Conservation (phyloP, 2,113 vertebrate species). For the Ivindomyrus marchei region DNA sequence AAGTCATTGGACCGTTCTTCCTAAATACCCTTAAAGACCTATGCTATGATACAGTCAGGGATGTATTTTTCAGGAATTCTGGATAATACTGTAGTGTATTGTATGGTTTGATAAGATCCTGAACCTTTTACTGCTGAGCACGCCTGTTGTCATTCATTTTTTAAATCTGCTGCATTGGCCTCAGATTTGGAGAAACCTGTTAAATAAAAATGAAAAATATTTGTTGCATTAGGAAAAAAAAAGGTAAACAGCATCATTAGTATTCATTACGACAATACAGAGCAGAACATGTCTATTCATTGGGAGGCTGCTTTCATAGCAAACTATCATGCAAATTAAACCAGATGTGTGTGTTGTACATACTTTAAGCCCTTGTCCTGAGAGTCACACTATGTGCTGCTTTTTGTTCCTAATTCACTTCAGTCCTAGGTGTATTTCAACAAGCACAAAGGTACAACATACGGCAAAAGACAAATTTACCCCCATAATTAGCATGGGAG, state of each 20-base stretch:
- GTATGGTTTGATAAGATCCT: background rate
- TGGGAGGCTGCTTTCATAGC: background rate
- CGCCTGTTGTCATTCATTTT: background rate
- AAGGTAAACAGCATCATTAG: background rate
- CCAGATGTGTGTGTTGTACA: background rate
- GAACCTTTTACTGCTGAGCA: background rate
- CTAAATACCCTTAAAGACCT: background rate
- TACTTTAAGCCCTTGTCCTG: background rate
- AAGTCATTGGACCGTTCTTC: background rate
- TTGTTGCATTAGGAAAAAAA: background rate
- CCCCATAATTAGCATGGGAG: background rate
- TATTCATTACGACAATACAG: background rate
- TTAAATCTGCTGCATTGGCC: constrained; percentile 78
- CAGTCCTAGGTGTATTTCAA: background rate
- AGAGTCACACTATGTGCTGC: background rate
- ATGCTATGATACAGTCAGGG: background rate
- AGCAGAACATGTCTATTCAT: background rate
- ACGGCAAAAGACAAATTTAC: background rate
- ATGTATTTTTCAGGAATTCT: background rate
- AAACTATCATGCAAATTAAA: background rate
- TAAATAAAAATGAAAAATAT: constrained; percentile 25
- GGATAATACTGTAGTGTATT: background rate
- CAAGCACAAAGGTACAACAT: background rate
- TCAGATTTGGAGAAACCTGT: constrained; percentile 82
- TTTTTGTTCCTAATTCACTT: background rate